Evolutionary conservation across 2,888 invertebrate species (phyloP), one percentile per base, ranked within the genome.

Genomic region (Campoletis raptor): DNA sequence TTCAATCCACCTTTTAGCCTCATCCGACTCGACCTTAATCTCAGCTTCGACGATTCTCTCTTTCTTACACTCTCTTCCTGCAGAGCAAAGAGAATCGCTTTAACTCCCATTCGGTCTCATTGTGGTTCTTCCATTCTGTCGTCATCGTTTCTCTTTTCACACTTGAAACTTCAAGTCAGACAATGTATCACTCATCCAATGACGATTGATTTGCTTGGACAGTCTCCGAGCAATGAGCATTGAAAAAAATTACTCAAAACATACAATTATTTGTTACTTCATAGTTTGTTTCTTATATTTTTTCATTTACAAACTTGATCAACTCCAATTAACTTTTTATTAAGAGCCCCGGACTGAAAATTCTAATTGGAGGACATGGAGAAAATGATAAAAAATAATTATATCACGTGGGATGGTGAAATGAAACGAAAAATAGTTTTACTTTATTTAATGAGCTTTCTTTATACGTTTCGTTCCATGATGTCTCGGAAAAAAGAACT

Each of bases 11-110:
- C 80, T 70, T 80, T 86, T 85, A 83, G 79, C 67, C 80, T 77
- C 72, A 73, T 73, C 83, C 81, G 42, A 52, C 86, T 78, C 81
- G 86, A 86, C 83, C 86, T 86, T 86, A 86, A 86, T 86, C 83
- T 84, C 81, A 82, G 83, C 81, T 84, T 84, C 78, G 77, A 80
- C 66, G 52, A 40, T 40, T 77, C 61, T 61, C 74, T 76, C 42
- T 48, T 64, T 10, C 45, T 48, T 37, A 8, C 52, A 45, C 18
- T 21, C 12, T 64, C 40, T 69, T 42, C 7, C 52, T 37, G 8
- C 66, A 18, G 7, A 42, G 24, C 37, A 61, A 21, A 67, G 77
- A 36, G 37, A 52, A 78, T n/a, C 24, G 67, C 57, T 82, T 36
- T 42, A 7, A 57, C 57, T 69, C 69, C 15, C 67, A 37, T 48